phyloP scores from a whole-genome alignment of 2,113 vertebrate genomes.

The Phocoena phocoena region DNA sequence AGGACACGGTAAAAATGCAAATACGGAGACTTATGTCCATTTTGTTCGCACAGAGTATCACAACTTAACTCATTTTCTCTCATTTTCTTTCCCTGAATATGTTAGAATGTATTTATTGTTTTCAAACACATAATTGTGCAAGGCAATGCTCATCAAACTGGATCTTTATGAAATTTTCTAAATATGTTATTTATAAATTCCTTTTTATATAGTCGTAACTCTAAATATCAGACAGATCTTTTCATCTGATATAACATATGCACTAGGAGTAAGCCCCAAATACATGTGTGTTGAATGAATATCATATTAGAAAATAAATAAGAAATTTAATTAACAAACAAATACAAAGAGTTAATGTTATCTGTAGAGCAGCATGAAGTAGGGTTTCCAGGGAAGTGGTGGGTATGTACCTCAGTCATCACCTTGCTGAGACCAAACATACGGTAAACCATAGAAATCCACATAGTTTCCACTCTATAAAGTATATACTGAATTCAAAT shows the following conservation, averaged over 20 bases:
- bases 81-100: not conserved
- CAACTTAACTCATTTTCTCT: not conserved
- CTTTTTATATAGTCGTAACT: not conserved
- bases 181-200: not conserved
- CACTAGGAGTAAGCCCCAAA: not conserved
- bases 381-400: not conserved
- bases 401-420: not conserved
- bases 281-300: not conserved
- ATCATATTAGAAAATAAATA: not conserved
- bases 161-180: not conserved
- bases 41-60: not conserved
- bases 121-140: not conserved
- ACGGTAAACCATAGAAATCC: not conserved
- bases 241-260: not conserved
- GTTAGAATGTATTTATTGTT: not conserved
- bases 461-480: not conserved
- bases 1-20: constrained; percentile 62
- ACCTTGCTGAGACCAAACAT: not conserved
- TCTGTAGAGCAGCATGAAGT: not conserved
- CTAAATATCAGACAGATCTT: not conserved
- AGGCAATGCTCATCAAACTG: not conserved
- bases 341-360: not conserved
- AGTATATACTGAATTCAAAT: not conserved
- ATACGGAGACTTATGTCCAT: not conserved
- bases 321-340: not conserved